Evolutionary conservation across 2,113 vertebrate species (phyloP).

Genomic region (Rhinolophus sinicus): DNA sequence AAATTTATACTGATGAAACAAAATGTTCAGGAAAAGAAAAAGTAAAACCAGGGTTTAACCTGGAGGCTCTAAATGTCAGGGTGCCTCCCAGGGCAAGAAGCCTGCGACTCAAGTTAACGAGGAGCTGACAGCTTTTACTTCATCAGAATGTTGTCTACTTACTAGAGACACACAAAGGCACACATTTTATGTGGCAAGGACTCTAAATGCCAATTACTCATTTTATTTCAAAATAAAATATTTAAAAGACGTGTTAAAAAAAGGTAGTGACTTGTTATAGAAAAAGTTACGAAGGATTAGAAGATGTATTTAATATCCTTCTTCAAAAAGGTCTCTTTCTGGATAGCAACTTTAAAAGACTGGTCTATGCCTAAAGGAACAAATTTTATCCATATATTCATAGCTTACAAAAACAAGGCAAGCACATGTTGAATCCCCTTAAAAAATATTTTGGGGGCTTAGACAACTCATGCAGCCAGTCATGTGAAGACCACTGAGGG

Average conservation of each 20-base stretch:
- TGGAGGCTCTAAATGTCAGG: conserved; percentile 36
- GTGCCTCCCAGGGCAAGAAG: not conserved
- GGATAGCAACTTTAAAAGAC: conserved; percentile 18
- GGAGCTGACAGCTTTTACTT: conserved; percentile 50
- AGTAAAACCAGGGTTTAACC: conserved; percentile 34
- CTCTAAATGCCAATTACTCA: conserved; percentile 53
- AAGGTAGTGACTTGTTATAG: not conserved
- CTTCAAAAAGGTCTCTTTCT: conserved; percentile 40
- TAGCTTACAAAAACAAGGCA: conserved; percentile 50
- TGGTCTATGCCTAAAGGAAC: conserved; percentile 49
- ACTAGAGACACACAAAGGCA: conserved; percentile 61
- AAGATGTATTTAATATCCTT: conserved; percentile 13
- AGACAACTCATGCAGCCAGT: not conserved
- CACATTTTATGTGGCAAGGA: conserved; percentile 52
- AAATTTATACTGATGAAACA: conserved; percentile 41
- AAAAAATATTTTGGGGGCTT: conserved; percentile 39
- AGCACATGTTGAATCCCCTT: not conserved
- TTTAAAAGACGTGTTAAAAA: conserved; percentile 55
- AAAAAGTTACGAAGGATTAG: conserved; percentile 36
- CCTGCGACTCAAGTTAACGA: conserved; percentile 49
- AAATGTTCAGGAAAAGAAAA: conserved; percentile 41
- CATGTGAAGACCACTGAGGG: not conserved
- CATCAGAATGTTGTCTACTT: conserved; percentile 37
- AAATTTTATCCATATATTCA: conserved; percentile 48
- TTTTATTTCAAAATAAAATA: conserved; percentile 68